Evolutionary conservation across 2,888 invertebrate species (phyloP), one percentile per base, ranked within the genome.

Genomic region (Lycaena phlaeas): DNA sequence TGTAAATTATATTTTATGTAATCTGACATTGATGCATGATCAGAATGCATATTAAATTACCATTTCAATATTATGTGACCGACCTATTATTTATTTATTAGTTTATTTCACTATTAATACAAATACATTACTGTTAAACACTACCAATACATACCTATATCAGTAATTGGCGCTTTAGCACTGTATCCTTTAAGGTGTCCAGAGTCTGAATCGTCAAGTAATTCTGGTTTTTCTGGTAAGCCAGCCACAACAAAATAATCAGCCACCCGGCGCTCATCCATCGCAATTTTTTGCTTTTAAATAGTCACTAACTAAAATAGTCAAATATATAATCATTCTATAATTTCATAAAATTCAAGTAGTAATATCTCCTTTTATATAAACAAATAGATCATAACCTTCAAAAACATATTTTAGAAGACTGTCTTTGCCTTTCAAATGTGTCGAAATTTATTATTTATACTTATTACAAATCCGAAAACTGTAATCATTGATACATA

Each of bases 211-310:
- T 91, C 91, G 64, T 93, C 92, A 38, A 94, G 84, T 43, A 91
- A 85, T 61, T 92, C 90, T 17, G 92, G 91, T 61, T 91, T 88
- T 48, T 93, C 92, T 10, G 96, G 94, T 68, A 98, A 86, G 17
- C 98, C 98, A 64, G 98, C 97, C 47, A 98, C 94, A 53, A 99
- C 97, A 86, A 99, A 99, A 82, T 98, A 98, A 86, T 99, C 98
- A 14, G 96, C 97, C 49, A 98, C 94, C 73, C 92, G 88, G 64
- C 91, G 87, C 60, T 94, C 94, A 67, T 94, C 94, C 94, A 94
- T 94, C 53, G 52, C 17, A 40, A 27, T 18, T 18, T 31, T 38
- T 6, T 43, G 26, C 38, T 40, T 42, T 28, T 28, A 36, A 14
- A 22, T 31, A 31, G 28, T 28, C 22, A 34, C 34, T 12, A 9